Conservation (phyloP, 2,113 vertebrate genomes). For the Larimichthys polyactis region DNA sequence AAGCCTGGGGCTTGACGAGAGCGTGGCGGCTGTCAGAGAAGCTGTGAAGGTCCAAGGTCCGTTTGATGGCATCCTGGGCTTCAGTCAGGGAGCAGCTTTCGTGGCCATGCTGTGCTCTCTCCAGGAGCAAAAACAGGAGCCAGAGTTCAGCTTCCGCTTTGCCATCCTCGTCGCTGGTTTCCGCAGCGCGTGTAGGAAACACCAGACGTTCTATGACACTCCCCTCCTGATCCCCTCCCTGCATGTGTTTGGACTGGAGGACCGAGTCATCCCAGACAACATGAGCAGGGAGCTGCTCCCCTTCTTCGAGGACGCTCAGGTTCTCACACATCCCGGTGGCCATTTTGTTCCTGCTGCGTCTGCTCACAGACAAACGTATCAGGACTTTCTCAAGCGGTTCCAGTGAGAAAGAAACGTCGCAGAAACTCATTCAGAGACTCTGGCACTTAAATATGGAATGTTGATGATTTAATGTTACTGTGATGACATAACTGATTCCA, state of each 20-base stretch:
- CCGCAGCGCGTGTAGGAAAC: constrained; percentile 83
- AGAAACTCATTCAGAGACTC: neutral
- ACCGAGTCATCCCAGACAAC: constrained; percentile 88
- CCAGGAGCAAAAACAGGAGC: constrained; percentile 84
- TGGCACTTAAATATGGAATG: neutral
- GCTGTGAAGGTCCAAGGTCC: constrained; percentile 86
- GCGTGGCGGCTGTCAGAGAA: constrained; percentile 82
- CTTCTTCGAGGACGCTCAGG: constrained; percentile 81
- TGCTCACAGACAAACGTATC: constrained; percentile 88
- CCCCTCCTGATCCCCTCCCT: constrained; percentile 86
- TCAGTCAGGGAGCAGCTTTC: constrained; percentile 95
- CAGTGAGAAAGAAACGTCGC: constrained; percentile 50
- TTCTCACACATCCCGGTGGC: constrained; percentile 89
- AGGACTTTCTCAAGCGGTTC: constrained; percentile 91
- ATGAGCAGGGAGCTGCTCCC: constrained; percentile 89
- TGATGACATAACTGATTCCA: constrained; percentile 18
- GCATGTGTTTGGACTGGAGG: constrained; percentile 90
- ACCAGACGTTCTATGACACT: constrained; percentile 78
- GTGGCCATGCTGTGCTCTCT: constrained; percentile 90
- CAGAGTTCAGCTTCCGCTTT: constrained; percentile 84
- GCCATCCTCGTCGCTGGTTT: constrained; percentile 92
- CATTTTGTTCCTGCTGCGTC: constrained; percentile 91
- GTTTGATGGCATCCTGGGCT: constrained; percentile 93
- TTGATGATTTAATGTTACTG: constrained; percentile 18
- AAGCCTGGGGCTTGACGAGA: constrained; percentile 88